phyloP scores from a whole-genome alignment of 2,113 vertebrate genomes.

The Leucopternis melanops region DNA sequence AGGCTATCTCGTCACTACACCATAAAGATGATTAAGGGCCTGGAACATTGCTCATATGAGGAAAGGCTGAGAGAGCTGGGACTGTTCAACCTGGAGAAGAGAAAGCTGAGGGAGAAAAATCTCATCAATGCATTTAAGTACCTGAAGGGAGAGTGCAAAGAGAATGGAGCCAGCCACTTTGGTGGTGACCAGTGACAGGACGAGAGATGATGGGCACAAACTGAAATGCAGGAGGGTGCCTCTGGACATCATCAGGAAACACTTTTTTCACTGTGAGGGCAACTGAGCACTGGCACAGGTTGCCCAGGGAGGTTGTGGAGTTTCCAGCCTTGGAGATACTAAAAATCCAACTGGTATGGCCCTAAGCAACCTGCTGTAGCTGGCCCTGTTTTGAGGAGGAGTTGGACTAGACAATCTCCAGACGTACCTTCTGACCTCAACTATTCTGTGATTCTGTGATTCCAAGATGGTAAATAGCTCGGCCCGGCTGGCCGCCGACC shows the following conservation, averaged over 20 bases:
- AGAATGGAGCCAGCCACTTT: not conserved
- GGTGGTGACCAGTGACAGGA: not conserved
- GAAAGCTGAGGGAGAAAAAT: not conserved
- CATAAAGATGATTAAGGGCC: not conserved
- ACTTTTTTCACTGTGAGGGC: not conserved
- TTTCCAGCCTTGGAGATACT: not conserved
- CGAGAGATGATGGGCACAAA: not conserved
- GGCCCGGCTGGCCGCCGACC: too few relatives aligned
- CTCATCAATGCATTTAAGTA: not conserved
- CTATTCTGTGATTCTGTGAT: not conserved
- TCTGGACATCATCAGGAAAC: not conserved
- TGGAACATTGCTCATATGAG: not conserved
- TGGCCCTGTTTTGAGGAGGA: not conserved
- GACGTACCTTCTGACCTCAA: not conserved
- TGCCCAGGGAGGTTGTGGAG: not conserved
- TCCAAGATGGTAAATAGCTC: not conserved
- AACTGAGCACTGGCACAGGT: not conserved
- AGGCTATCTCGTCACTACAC: not conserved
- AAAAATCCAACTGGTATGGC: not conserved
- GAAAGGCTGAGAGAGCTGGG: not conserved
- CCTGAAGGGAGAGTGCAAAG: not conserved
- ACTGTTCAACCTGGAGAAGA: not conserved
- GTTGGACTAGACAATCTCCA: not conserved
- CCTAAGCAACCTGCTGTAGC: not conserved
- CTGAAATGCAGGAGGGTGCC: not conserved